Evolutionary conservation across 2,113 vertebrate species (phyloP).

Genomic region (Rhinichthys klamathensis): DNA sequence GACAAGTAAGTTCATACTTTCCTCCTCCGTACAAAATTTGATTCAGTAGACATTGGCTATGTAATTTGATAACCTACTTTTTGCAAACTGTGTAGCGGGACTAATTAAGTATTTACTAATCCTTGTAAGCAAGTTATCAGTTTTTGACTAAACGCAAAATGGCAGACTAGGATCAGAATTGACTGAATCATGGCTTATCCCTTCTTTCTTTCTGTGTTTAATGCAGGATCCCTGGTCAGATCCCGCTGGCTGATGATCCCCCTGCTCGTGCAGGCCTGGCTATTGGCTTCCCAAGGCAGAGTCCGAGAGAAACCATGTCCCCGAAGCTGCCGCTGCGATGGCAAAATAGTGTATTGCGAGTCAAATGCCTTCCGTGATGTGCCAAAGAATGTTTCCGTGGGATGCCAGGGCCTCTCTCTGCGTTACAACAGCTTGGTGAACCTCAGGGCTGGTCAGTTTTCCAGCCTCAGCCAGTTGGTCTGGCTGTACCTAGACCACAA

Average conservation of each 20-base stretch:
- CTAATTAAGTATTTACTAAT: constrained; percentile 18
- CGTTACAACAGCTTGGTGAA: constrained; percentile 96
- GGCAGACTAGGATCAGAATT: constrained; percentile 4
- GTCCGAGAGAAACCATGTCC: constrained; percentile 92
- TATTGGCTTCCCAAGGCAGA: constrained; percentile 75
- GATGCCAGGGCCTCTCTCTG: constrained; percentile 93
- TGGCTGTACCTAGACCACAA: constrained; percentile 99
- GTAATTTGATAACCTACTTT: constrained; percentile 6
- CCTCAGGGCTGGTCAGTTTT: constrained; percentile 90
- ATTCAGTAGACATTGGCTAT: neutral
- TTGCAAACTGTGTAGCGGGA: neutral
- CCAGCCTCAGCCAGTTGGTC: constrained; percentile 91
- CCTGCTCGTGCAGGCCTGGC: constrained; percentile 77
- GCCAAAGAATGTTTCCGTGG: constrained; percentile 91
- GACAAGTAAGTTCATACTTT: neutral
- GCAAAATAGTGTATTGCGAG: constrained; percentile 98
- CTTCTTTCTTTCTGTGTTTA: constrained; percentile 54
- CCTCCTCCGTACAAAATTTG: neutral
- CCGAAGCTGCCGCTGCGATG: constrained; percentile 93
- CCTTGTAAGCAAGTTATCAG: neutral
- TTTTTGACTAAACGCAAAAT: neutral
- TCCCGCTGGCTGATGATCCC: constrained; percentile 79
- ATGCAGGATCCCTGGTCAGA: constrained; percentile 76
- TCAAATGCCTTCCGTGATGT: constrained; percentile 93
- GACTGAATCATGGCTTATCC: neutral